Evolutionary conservation across 2,797 vertebrate genomes (phyloP).

Genomic region (Anomalospiza imberbis): DNA sequence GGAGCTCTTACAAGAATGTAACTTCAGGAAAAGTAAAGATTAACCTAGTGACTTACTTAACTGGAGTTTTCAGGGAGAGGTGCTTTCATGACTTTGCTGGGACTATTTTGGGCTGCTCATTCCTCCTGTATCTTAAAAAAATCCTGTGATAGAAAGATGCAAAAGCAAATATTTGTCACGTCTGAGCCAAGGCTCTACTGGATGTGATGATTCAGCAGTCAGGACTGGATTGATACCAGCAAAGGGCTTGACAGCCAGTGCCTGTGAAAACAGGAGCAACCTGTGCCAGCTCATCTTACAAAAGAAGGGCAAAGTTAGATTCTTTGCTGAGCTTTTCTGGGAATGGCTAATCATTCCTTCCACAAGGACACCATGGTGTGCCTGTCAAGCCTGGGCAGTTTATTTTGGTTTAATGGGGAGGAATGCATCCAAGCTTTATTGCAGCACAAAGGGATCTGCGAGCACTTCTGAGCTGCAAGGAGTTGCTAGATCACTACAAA

Average conservation of each 20-base stretch:
- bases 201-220: conserved; percentile 38
- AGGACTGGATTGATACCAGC: not conserved
- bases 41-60: not conserved
- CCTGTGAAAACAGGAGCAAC: not conserved
- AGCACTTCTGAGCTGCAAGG: not conserved
- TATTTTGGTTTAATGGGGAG: conserved; percentile 21
- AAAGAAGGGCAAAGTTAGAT: not conserved
- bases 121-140: not conserved
- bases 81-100: not conserved
- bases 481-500: conserved; percentile 13
- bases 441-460: not conserved
- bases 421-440: conserved; percentile 20
- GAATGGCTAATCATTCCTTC: conserved; percentile 20
- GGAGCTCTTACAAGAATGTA: not conserved
- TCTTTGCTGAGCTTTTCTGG: conserved; percentile 9
- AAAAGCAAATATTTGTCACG: conserved; percentile 30
- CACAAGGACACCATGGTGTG: not conserved
- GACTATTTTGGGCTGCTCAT: not conserved
- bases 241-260: not conserved
- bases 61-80: not conserved
- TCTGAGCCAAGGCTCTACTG: not conserved
- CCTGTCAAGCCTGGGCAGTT: conserved; percentile 20
- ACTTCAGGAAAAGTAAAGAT: not conserved
- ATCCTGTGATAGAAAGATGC: not conserved
- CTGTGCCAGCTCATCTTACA: conserved; percentile 20